Evolutionary conservation across 2,113 vertebrate species (phyloP), one percentile per base, ranked within the genome.

Genomic region (Phocoena phocoena): DNA sequence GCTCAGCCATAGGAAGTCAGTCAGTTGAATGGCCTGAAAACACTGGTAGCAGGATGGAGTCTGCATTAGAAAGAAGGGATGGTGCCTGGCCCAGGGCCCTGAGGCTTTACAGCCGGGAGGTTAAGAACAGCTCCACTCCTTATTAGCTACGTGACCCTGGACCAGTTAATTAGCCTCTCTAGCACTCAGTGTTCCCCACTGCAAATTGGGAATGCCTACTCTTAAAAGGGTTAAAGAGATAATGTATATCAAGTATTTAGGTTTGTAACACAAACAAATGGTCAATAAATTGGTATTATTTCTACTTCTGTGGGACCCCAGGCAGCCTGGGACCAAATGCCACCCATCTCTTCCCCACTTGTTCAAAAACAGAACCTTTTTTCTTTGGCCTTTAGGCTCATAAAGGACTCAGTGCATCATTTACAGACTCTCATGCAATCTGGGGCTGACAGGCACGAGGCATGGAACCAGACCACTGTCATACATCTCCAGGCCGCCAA

Each of bases 401-500:
- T 97, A 74, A 96, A 95, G 92, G 98, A 98, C 74, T 96, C 97
- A 0, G 98, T 96, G 65, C 60, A 91, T 62, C 98, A 98, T 36
- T 89, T 99, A 50, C 98, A 98, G 96, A 90, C 80, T 20, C 84
- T 99, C 93, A 88, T 79, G 58, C 97, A 98, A 55, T 98, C 98
- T 0, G 99, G 99, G 95, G 71, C 44, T 3, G 97, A 98, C 41
- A 94, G 97, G 92, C 11, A 99, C 0, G 96, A 98, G 0, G 99
- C 99, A 0, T 99, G 99, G 99, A 99, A 99, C 97, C 95, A 76
- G 96, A 99, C 98, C 47, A 97, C 98, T 0, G 95, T 99, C 84
- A 98, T 98, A 65, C 98, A 98, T 17, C 81, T 93, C 12, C 98
- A 98, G 92, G 98, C 99, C 74, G 98, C 99, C 0, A 98, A 98